A percentile compares a stretch with the other conserved stretches of the same genome.
Conservation (phyloP, 2,113 vertebrate genomes). For the Ploceus nigricollis region DNA sequence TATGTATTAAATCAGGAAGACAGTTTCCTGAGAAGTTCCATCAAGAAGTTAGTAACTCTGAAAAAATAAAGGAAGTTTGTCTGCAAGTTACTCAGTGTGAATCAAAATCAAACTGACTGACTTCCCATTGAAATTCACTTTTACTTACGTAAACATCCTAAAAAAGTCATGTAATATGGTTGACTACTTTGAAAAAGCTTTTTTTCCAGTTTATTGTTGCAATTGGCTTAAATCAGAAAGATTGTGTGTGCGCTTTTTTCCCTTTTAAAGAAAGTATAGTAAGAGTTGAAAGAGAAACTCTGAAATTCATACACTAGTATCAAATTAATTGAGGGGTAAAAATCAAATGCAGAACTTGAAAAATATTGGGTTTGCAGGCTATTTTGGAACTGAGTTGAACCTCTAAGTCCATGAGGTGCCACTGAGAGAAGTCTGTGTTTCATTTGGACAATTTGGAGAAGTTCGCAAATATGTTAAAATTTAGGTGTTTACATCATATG, state of each 20-base stretch:
- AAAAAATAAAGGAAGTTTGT: neutral
- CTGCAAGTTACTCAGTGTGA: neutral
- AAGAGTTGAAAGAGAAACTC: neutral
- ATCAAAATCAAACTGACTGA: neutral
- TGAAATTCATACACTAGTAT: neutral
- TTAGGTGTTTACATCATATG: neutral
- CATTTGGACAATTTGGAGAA: neutral
- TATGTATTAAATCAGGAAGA: neutral
- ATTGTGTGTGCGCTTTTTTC: neutral
- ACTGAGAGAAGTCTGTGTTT: neutral
- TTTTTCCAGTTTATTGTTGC: neutral
- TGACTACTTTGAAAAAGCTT: neutral
- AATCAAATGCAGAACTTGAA: neutral
- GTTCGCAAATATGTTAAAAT: neutral
- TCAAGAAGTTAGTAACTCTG: neutral
- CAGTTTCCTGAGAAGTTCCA: neutral
- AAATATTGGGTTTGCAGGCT: neutral
- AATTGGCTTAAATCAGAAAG: neutral
- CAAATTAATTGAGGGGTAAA: neutral
- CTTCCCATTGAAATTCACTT: neutral
- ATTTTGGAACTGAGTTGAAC: neutral
- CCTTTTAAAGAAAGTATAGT: neutral
- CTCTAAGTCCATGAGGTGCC: neutral
- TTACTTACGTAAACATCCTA: neutral
- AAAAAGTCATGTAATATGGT: neutral